These are phyloP conservation scores for Eulemur macaco DNA, from an alignment of 2,113 vertebrate genomes.

Conservation along the genomic window DNA sequence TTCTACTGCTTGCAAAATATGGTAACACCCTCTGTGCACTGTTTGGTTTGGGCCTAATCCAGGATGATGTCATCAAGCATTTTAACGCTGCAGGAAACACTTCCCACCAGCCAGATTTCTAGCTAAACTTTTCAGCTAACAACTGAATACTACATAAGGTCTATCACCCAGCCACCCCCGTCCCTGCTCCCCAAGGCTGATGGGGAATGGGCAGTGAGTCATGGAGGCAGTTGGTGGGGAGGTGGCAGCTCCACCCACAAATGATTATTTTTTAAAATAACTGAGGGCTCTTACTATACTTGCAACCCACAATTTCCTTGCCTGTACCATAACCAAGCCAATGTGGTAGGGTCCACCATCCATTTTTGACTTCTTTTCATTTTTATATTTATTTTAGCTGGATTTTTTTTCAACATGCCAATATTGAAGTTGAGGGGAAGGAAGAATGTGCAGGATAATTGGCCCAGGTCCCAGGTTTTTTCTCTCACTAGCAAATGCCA, in stretches of 20 bases:
- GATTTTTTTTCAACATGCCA: not conserved
- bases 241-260: conserved; percentile 47
- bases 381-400: not conserved
- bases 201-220: conserved; percentile 31
- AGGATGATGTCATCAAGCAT: not conserved
- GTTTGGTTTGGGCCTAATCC: not conserved
- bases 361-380: not conserved
- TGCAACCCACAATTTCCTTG: not conserved
- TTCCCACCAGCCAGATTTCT: conserved; percentile 28
- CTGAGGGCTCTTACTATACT: not conserved
- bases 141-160: not conserved
- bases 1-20: not conserved
- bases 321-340: not conserved
- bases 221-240: conserved; percentile 56
- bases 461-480: not conserved
- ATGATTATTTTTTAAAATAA: conserved; percentile 41
- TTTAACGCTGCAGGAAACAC: not conserved
- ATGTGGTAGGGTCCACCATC: not conserved
- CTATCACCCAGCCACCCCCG: conserved; percentile 36
- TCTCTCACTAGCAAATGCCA: not conserved
- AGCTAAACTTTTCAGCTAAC: not conserved
- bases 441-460: not conserved
- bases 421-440: not conserved
- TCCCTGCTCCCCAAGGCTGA: not conserved
- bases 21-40: not conserved